phyloP scores from a whole-genome alignment of 2,888 invertebrate genomes.

The Eupithecia abbreviata region DNA sequence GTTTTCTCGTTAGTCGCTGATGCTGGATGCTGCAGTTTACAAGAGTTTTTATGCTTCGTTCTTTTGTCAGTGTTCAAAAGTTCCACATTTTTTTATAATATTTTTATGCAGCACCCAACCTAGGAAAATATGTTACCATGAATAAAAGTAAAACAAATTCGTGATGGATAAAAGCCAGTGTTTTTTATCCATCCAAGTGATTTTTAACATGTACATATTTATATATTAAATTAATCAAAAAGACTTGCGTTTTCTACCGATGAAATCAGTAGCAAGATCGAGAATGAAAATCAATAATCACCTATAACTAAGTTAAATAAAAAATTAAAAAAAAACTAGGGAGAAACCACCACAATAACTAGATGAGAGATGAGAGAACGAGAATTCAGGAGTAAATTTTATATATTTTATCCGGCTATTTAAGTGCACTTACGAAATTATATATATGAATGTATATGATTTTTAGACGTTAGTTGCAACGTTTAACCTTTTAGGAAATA shows the following conservation, averaged over 20 bases:
- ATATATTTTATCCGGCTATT: not conserved
- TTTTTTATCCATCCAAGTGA: too few relatives aligned
- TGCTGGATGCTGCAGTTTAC: constrained; percentile 2
- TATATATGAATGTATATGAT: too few relatives aligned
- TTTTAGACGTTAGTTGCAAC: not conserved
- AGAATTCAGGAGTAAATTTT: not conserved
- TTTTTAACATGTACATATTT: not conserved
- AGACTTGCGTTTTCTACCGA: not conserved
- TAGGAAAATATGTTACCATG: not conserved
- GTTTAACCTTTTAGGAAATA: not conserved
- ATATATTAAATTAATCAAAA: not conserved
- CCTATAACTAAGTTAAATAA: not conserved
- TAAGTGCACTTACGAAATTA: not conserved
- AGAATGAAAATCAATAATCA: not conserved
- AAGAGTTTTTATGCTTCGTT: not conserved
- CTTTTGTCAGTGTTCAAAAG: not conserved
- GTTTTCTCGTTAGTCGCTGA: not conserved
- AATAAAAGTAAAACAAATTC: not conserved
- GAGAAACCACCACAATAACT: not conserved
- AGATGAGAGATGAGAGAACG: too few relatives aligned
- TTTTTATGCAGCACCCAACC: not conserved
- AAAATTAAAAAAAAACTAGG: not conserved
- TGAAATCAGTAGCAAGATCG: too few relatives aligned
- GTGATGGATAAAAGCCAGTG: not conserved
- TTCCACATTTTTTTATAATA: not conserved